These are phyloP conservation scores for Conchocele bisecta DNA, from an alignment of 2,888 invertebrate species.

Conservation along the genomic window DNA sequence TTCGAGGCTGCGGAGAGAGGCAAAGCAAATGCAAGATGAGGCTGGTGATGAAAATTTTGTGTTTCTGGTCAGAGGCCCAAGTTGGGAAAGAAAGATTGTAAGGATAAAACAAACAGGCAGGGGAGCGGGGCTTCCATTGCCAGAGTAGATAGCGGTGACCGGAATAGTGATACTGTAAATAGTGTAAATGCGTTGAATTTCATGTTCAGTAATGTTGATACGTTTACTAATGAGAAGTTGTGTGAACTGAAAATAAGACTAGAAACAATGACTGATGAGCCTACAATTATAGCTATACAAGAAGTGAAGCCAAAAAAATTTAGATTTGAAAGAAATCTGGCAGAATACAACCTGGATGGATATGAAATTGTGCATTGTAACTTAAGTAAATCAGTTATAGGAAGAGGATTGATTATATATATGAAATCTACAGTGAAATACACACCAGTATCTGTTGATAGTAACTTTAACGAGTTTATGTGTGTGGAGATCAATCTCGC, in stretches of 20 bases:
- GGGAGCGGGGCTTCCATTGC: too few species aligned
- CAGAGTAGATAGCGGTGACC: not conserved
- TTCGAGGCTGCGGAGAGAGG: not conserved
- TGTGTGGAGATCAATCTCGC: not conserved
- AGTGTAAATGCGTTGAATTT: too few species aligned
- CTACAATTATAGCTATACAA: not conserved
- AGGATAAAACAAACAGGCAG: slow-evolving; percentile 1
- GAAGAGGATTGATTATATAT: slow-evolving; percentile 17
- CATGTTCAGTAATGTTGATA: slow-evolving; percentile 17
- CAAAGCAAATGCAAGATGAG: slow-evolving; percentile 4
- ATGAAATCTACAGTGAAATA: not conserved
- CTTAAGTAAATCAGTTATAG: not conserved
- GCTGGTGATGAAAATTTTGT: slow-evolving; percentile 2
- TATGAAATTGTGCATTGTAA: slow-evolving; percentile 4
- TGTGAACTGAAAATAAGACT: slow-evolving; percentile 1
- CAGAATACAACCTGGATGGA: slow-evolving; percentile 15
- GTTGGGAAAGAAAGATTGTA: slow-evolving; percentile 12
- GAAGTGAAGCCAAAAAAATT: slow-evolving; percentile 18
- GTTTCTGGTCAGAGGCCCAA: slow-evolving; percentile 11
- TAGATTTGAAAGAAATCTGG: not conserved
- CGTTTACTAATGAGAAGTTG: slow-evolving; percentile 4
- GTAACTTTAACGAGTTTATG: not conserved
- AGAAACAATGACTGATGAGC: not conserved
- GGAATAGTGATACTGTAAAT: slow-evolving; percentile 3
- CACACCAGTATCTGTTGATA: not conserved